A percentile compares a stretch with the other conserved stretches of the same genome.
Conservation (phyloP, 2,113 vertebrate genomes). For the Patagioenas fasciata region DNA sequence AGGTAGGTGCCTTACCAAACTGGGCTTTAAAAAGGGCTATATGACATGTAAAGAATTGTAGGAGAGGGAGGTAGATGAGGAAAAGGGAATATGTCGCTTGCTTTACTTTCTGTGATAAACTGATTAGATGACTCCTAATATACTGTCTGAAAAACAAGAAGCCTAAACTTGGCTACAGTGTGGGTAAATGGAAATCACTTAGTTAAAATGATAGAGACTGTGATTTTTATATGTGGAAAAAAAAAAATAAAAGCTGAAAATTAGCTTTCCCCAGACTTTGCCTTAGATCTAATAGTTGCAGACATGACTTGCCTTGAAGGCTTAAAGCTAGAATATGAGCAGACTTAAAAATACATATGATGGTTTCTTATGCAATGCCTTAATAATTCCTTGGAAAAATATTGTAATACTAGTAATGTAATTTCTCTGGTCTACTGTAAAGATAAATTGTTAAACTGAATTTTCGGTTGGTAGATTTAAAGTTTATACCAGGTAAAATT, state of each 20-base stretch:
- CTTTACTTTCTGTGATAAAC: neutral
- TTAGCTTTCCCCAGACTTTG: neutral
- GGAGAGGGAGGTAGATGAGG: neutral
- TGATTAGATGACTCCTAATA: neutral
- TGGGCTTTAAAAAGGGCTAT: neutral
- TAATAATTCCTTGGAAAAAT: neutral
- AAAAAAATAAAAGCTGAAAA: neutral
- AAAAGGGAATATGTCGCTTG: neutral
- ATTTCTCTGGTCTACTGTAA: neutral
- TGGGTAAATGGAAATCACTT: neutral
- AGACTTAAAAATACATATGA: neutral
- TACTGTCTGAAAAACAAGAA: neutral
- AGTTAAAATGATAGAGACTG: neutral
- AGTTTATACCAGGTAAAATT: neutral
- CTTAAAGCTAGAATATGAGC: neutral
- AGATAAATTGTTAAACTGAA: neutral
- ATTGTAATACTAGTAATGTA: neutral
- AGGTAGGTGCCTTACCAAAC: neutral
- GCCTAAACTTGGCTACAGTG: neutral
- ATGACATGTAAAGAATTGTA: neutral
- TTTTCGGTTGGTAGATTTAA: neutral
- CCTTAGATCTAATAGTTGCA: neutral
- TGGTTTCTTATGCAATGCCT: neutral
- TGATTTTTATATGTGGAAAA: neutral
- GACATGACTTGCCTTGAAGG: neutral